Evolutionary conservation across 2,113 vertebrate species (phyloP).

Genomic region (Muntiacus muntjak): DNA sequence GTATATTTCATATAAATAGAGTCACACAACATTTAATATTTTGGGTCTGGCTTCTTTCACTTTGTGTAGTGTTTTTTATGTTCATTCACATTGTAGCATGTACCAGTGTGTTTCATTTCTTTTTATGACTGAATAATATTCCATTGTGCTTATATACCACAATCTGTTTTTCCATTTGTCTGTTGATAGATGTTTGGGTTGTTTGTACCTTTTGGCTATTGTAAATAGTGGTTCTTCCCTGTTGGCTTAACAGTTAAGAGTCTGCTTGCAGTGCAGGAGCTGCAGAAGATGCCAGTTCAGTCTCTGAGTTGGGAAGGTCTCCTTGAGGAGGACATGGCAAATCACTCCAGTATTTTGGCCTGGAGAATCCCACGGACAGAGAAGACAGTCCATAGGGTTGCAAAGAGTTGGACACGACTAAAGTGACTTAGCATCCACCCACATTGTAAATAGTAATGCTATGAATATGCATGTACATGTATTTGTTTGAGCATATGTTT

Average conservation of each 20-base stretch:
- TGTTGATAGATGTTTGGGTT: not conserved
- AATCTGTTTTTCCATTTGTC: not conserved
- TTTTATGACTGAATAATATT: not conserved
- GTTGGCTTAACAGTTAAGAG: not conserved
- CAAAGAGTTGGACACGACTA: not conserved
- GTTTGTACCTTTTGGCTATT: not conserved
- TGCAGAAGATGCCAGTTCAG: not conserved
- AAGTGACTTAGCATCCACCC: not conserved
- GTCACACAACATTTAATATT: not conserved
- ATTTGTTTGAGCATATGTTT: not conserved
- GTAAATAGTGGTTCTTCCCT: not conserved
- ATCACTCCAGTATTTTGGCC: not conserved
- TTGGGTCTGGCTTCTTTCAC: not conserved
- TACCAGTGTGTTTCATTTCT: not conserved
- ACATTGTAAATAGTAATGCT: not conserved
- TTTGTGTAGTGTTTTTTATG: not conserved
- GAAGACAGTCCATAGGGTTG: not conserved
- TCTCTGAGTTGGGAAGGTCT: not conserved
- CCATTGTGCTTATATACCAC: not conserved
- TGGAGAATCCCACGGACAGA: not conserved
- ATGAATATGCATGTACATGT: not conserved
- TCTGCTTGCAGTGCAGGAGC: not conserved
- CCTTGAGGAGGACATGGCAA: not conserved
- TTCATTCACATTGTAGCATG: not conserved
- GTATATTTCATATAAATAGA: not conserved